phyloP scores from a whole-genome alignment of 2,888 invertebrate genomes.

The Epicampocera succincta region DNA sequence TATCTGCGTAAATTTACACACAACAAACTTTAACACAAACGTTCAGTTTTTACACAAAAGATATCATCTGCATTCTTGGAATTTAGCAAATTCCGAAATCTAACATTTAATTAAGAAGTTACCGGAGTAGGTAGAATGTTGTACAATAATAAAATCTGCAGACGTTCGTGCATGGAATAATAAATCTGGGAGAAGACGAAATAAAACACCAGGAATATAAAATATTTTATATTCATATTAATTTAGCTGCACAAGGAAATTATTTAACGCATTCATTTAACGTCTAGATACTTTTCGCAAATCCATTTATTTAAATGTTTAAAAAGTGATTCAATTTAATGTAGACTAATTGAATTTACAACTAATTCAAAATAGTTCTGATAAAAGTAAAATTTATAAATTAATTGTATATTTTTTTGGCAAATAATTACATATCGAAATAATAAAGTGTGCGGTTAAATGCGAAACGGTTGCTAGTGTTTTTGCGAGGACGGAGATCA shows the following conservation, averaged over 20 bases:
- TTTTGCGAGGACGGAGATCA: no score
- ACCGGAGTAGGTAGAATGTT: constrained; percentile 27
- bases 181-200: background rate
- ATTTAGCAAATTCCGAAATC: constrained; percentile 52
- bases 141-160: constrained; percentile 25
- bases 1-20: background rate
- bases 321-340: constrained; percentile 17
- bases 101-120: constrained; percentile 57
- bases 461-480: no score
- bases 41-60: constrained; percentile 6
- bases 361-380: no score
- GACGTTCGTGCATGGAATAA: constrained; percentile 44
- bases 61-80: constrained; percentile 34
- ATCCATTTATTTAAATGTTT: constrained; percentile 20
- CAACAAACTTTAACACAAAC: constrained; percentile 12
- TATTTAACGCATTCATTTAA: background rate
- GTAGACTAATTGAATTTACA: no score
- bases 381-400: no score
- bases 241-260: background rate
- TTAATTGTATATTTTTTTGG: no score
- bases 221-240: background rate
- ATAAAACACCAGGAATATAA: no score
- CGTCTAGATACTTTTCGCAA: background rate
- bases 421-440: no score
- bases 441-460: no score